Percentiles rank a stretch among this genome's conserved stretches.
phyloP scores from a whole-genome alignment of 2,888 invertebrate genomes.

The Scrobipalpa costella region DNA sequence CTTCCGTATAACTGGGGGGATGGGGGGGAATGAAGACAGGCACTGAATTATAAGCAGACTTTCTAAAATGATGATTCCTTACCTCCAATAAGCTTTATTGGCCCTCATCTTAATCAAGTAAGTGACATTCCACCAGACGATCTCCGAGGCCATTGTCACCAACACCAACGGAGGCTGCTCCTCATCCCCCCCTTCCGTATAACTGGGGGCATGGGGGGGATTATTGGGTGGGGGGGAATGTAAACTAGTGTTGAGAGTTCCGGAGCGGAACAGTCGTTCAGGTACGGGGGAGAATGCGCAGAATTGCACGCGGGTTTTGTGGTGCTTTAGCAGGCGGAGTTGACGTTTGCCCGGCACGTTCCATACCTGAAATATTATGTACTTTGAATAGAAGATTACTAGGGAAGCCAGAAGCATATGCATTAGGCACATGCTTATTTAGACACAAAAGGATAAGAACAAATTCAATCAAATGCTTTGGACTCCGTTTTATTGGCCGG shows the following conservation, averaged over 20 bases:
- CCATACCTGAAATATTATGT: slow-evolving; percentile 64
- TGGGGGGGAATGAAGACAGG: slow-evolving; percentile 70
- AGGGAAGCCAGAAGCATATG: no score
- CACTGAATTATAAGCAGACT: slow-evolving; percentile 71
- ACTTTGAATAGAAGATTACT: background rate
- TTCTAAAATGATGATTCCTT: slow-evolving; percentile 48
- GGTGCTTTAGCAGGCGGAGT: slow-evolving; percentile 69
- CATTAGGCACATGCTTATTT: no score
- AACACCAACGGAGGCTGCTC: slow-evolving; percentile 72
- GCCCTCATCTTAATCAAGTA: slow-evolving; percentile 54
- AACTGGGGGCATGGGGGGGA: slow-evolving; percentile 30
- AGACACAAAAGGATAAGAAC: no score
- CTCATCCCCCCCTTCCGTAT: slow-evolving; percentile 42
- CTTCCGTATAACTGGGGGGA: slow-evolving; percentile 32
- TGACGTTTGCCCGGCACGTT: slow-evolving; percentile 66
- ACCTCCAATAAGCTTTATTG: slow-evolving; percentile 53
- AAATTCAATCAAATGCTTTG: no score
- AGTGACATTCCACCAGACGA: slow-evolving; percentile 82
- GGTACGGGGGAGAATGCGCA: slow-evolving; percentile 78
- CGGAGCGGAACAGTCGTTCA: slow-evolving; percentile 51
- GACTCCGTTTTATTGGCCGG: no score
- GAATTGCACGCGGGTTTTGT: slow-evolving; percentile 76
- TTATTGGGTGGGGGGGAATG: slow-evolving; percentile 34
- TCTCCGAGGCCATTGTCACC: slow-evolving; percentile 80
- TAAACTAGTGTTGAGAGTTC: slow-evolving; percentile 24